These are phyloP conservation scores for Fregetta grallaria DNA, from an alignment of 2,113 vertebrate genomes.

Conservation along the genomic window DNA sequence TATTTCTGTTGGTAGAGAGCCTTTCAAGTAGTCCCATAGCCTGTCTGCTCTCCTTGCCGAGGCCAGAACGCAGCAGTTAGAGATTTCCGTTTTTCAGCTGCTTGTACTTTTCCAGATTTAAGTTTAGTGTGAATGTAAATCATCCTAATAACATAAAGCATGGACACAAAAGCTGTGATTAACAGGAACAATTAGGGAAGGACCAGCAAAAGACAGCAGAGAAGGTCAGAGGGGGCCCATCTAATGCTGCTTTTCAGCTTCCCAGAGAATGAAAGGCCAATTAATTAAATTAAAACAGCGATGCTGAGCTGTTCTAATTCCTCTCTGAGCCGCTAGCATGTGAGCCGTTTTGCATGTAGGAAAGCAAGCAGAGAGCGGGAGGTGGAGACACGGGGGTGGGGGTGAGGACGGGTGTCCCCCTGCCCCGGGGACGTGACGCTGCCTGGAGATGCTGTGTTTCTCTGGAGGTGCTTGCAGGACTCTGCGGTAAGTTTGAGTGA, in stretches of 20 bases:
- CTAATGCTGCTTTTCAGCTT: constrained; percentile 24
- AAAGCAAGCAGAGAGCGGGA: not conserved
- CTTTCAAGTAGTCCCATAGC: not conserved
- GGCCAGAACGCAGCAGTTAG: not conserved
- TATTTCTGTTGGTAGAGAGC: not conserved
- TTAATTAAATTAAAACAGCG: constrained; percentile 59
- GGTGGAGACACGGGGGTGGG: accelerated
- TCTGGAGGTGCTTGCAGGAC: accelerated
- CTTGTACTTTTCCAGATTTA: not conserved
- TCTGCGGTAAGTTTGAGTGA: not conserved
- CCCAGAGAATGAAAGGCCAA: not conserved
- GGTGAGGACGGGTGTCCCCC: not conserved
- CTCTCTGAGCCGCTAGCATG: not conserved
- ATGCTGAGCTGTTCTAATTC: constrained; percentile 40
- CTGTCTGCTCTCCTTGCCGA: not conserved
- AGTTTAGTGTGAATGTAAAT: not conserved
- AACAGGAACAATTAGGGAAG: not conserved
- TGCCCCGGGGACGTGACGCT: accelerated
- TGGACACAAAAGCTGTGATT: not conserved
- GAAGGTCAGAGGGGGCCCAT: not conserved
- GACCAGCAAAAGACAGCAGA: not conserved
- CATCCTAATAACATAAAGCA: not conserved
- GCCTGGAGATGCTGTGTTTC: not conserved
- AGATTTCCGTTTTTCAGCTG: not conserved
- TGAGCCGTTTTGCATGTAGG: not conserved